Base-by-base conservation (phyloP, 2,113 vertebrate species). In the Heterotilapia buettikoferi region DNA sequence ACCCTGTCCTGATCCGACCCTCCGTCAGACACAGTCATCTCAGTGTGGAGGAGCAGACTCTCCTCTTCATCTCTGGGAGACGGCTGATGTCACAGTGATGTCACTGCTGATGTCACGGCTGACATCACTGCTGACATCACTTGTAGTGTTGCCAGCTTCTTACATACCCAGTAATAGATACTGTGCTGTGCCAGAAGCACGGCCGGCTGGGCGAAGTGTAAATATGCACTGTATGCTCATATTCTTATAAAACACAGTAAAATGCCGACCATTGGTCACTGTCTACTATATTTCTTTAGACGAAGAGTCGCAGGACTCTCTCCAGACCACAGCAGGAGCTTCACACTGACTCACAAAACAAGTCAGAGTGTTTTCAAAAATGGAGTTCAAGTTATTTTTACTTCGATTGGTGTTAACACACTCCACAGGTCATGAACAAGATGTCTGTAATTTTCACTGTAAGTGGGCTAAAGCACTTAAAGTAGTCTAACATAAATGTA, bases 51-150 rank as follows among this genome's bases (percentile, higher is more conserved):
- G 29, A 63, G 18, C 59, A 36, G 31, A 63, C 59, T 36, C 53
- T 24, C 61, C 61, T 66, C 31, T 63, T 63, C 61, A n/a, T 63
- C 59, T 63, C 59, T 63, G 59, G 18, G 18, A 63, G 31, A 63
- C 18, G 2, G 56, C 29, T 61, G 14, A 61, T 3, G 2, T 57
- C 21, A 56, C 3, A 0, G 2, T 31, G 31, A 31, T 2, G 33
- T 33, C 33, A 33, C 33, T 2, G 33, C 33, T 33, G 33, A 45
- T 0, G 0, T 47, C 45, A 50, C 47, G 2, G 45, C 12, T 56
- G 54, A 56, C 0, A 1, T 54, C 53, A 54, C 52, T 1, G 12
- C 54, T 57, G 56, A 57, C 0, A 2, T 61, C 57, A 31, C 14
- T 61, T 31, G 16, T 19, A 61, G 29, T 31, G 29, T 19, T 33